Evolutionary conservation across 2,113 vertebrate genomes (phyloP).

Genomic region (Oceanites oceanicus): DNA sequence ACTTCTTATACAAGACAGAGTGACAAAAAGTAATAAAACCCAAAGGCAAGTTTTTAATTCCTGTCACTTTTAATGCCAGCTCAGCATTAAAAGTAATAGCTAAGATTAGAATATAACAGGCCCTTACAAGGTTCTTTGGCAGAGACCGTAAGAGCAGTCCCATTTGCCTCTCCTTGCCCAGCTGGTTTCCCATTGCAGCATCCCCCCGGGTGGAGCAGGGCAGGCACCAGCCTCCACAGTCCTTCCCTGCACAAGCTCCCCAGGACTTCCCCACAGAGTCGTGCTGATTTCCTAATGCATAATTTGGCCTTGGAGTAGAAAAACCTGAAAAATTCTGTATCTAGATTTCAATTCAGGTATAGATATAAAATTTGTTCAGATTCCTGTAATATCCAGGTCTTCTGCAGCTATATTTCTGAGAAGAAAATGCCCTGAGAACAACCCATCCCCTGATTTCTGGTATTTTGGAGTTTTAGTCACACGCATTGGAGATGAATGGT

Average conservation of each 20-base stretch:
- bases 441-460: background rate
- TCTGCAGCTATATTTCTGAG: background rate
- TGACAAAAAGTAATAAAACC: background rate
- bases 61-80: background rate
- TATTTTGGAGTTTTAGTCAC: background rate
- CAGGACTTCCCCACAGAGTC: background rate
- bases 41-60: background rate
- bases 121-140: background rate
- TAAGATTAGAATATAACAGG: background rate
- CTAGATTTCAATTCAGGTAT: background rate
- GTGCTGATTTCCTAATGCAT: background rate
- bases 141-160: background rate
- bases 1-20: background rate
- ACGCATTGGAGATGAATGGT: background rate
- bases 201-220: accelerated
- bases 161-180: background rate
- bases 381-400: background rate
- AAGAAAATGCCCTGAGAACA: background rate
- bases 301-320: background rate
- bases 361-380: background rate
- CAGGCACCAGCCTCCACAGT: background rate
- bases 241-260: background rate
- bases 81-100: background rate
- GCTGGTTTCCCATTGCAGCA: background rate
- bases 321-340: background rate